Evolutionary conservation across 2,113 vertebrate species (phyloP), one percentile per base, ranked within the genome.

Genomic region (Xenus cinereus): DNA sequence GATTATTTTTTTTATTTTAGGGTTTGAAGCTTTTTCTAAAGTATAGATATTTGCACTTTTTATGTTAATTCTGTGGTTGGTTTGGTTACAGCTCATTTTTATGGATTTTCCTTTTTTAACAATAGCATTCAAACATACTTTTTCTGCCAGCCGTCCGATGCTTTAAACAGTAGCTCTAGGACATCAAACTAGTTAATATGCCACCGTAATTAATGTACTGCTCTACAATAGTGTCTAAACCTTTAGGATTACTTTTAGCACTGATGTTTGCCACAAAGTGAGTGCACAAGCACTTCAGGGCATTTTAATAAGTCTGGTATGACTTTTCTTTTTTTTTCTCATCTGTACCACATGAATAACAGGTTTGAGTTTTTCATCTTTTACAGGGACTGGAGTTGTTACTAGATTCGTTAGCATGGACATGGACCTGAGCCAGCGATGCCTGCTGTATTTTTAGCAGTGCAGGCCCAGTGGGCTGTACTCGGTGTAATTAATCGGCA

Each of bases 361-460:
- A 41, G 30, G 8, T 76, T 62, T 85, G 41, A 10, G 1, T 12
- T 82, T 89, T 83, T 66, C 7, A 41, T 9, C 35, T 79, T 22
- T 71, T 21, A 2, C 5, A 15, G 46, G 37, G 12, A 26, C 39
- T 86, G 51, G 35, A 72, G 62, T 39, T 91, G 30, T 79, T 54
- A 20, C 48, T 67, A 27, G 24, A 23, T 48, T 51, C 0, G 0
- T 83, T 81, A 88, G 41, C 14, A 4, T 17, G 33, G 54, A 5
- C 2, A 0, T 63, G 54, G 56, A 80, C 26, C 37, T 72, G 68
- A 75, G 51, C 33, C 21, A 48, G 51, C 6, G 3, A 39, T 90
- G 75, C 35, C 59, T 90, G 71, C n/a, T 81, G 43, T 57, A 37
- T 81, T 94, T 93, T 81, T 73, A 89, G 59, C 51, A 84, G 46